Evolutionary conservation across 2,888 invertebrate genomes (phyloP), one percentile per base, ranked within the genome.

Genomic region (Metellina segmentata): DNA sequence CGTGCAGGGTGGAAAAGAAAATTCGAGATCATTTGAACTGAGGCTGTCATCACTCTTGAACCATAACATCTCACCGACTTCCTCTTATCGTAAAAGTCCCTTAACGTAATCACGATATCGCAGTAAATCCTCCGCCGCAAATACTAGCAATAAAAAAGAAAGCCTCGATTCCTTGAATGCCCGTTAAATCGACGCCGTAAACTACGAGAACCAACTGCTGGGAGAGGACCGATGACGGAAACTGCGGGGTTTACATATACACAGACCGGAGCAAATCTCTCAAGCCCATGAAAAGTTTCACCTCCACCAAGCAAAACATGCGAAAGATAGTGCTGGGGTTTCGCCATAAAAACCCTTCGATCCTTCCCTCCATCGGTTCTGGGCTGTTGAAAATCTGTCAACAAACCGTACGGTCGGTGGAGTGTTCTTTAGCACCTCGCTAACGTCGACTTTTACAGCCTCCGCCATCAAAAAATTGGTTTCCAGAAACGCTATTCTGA

Each of bases 51-150:
- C 91, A 83, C 82, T 61, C 48, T 71, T 78, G 71, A 79, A 61
- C 72, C 72, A 34, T 78, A 88, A 72, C 87, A 91, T 77, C 53
- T 87, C 78, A 19, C 78, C n/a, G 69, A 72, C 91, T 91, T 91
- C 91, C 91, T 82, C 70, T 78, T 81, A 72, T 69, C 87, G 83
- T 91, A 91, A 91, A 91, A 91, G 87, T 91, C 86, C 79, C 72
- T 74, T 91, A 91, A 87, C 91, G 79, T 91, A 91, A 91, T 91
- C 91, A 91, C 87, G 87, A 87, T 82, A 87, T 83, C 72, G 83
- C 61, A 87, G 34, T 91, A 91, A 91, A 91, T 91, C 69, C 82
- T 83, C 72, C 72, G 72, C 13, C 53, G 8, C 8, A n/a, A 9
- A 75, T 8, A 72, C 13, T 19, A 71, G 52, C 48, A 61, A 61